Base-by-base conservation (phyloP, 2,888 invertebrate genomes). In the Eremobia ochroleuca region DNA sequence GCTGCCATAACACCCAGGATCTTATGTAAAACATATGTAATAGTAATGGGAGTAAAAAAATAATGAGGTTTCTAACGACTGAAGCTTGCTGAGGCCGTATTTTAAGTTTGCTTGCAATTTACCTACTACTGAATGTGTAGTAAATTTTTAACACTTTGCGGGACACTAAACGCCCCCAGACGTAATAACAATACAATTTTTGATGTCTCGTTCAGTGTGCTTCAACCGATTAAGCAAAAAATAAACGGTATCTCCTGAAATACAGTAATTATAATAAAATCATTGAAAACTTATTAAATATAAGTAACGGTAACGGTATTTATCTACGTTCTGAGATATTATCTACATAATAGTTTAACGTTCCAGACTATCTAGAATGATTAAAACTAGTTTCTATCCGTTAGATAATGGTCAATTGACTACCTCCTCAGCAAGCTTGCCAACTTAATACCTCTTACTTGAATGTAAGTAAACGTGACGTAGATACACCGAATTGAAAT, bases 11-110 rank as follows among this genome's bases (percentile, higher is more conserved):
- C 52, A 46, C 18, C 18, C 25, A 37, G 64, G 52, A 34, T 52
- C n/a, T 85, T 73, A 81, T 55, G 31, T 71, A 81, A 85, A 79
- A 71, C 40, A 55, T 79, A 21, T 46, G 52, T 46, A 72, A 70
- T 70, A 55, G 8, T 9, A 64, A 31, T 34, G 52, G 8, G n/a
- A 46, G 40, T 25, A 66, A 40, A 55, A 43, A 62, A 34, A 21
- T 28, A 62, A 25, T 52, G 61, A 46, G 62, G 31, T 66, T 34
- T 8, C 8, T 34, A 40, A 61, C 18, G 21, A 40, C 5, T 37
- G 11, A 37, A 43, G 34, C 3, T 28, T 15, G 40, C 25, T 28
- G 18, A 43, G 31, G 21, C 28, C 49, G 66, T 28, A 46, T 66
- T 65, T 21, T 69, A 40, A 25, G 15, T n/a, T 52, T 6, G 8